Base-by-base conservation (phyloP, 2,113 vertebrate genomes). In the Harpagus bidentatus region DNA sequence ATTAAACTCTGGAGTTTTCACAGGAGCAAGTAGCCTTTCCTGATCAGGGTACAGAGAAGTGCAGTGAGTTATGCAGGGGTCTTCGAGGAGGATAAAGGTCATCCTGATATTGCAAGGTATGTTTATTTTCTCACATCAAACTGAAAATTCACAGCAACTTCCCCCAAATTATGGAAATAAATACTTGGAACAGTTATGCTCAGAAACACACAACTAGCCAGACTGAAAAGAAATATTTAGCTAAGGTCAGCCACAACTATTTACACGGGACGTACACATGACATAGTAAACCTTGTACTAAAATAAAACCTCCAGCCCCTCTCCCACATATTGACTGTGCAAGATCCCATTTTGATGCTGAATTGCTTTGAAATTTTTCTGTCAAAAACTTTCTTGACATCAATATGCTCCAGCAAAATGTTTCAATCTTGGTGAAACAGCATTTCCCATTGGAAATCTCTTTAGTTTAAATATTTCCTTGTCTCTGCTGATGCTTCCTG, bases 41-140 rank as follows among this genome's bases (percentile, higher is more conserved):
- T 3, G 2, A n/a, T 4, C 4, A 0, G 52, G 47, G 22, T 1
- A 17, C 12, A 7, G 72, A 59, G 61, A 20, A 15, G 43, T 3
- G 22, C 52, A 25, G 59, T 0, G 15, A 42, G 45, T 63, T 47
- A 22, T 7, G 1, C n/a, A 6, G 47, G 53, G 8, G 20, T 29
- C 23, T 58, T 20, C 20, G 26, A 50, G 53, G 28, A 20, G 29
- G 25, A 9, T 19, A 31, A 43, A 52, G 40, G 10, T 29, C 42
- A 45, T 47, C 45, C n/a, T 61, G 58, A 31, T 36, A 43, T 12
- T 40, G 53, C 25, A 32, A 45, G 36, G 53, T 29, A 6, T 13
- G 10, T 66, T 77, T 82, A 5, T 89, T 72, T 48, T 45, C 47
- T 38, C 45, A 45, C 20, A 29, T 65, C 61, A 21, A 8, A 45